Conservation (phyloP, 1,140 invertebrate species). For the Drosophila novamexicana region DNA sequence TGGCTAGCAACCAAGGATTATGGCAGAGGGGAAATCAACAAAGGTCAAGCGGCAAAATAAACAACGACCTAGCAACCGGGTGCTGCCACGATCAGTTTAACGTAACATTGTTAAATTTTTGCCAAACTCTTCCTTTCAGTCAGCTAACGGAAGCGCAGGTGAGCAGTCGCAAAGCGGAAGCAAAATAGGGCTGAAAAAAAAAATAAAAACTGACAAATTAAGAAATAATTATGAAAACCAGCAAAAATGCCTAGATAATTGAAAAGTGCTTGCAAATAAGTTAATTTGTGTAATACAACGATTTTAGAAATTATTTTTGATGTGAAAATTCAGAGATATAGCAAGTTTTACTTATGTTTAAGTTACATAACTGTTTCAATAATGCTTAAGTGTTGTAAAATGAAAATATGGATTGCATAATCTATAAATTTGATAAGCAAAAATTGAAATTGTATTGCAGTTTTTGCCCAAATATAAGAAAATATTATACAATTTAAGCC, state of each 20-base stretch:
- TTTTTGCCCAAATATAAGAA: not conserved
- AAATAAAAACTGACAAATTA: not conserved
- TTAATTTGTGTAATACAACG: not conserved
- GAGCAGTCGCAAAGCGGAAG: constrained; percentile 54
- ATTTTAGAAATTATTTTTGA: not conserved
- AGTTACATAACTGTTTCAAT: constrained; percentile 45
- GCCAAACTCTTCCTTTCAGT: constrained; percentile 45
- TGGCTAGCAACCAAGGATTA: constrained; percentile 37
- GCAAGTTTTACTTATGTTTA: not conserved
- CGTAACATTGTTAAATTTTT: constrained; percentile 12
- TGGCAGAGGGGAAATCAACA: constrained; percentile 64
- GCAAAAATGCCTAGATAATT: not conserved
- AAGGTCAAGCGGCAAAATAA: constrained; percentile 54
- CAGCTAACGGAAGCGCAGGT: constrained; percentile 56
- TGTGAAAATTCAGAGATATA: not conserved
- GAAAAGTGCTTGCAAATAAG: not conserved
- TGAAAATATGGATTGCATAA: not conserved
- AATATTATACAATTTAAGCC: not conserved
- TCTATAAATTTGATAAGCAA: no score
- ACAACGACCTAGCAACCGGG: constrained; percentile 71
- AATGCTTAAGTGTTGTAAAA: not conserved
- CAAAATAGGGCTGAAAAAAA: not conserved
- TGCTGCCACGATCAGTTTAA: constrained; percentile 68
- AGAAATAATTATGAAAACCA: constrained; percentile 3
- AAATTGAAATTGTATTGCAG: not conserved